Percentiles rank a stretch among this genome's conserved stretches.
Conservation (phyloP, 2,888 invertebrate genomes). For the Pterostichus niger region DNA sequence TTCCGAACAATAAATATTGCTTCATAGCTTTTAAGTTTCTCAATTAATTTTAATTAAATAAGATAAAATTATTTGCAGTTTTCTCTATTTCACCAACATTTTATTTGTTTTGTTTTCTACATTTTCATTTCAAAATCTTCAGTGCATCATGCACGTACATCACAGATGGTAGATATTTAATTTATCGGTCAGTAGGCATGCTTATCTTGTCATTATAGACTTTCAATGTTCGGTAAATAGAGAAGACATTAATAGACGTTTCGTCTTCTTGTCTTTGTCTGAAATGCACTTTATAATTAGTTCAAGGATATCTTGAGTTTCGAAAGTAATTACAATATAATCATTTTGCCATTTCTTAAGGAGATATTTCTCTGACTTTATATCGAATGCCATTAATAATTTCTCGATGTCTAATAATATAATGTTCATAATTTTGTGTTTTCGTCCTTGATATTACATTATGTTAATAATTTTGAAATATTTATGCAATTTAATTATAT, state of each 20-base stretch:
- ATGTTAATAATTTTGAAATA: too few relatives aligned
- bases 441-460: too few relatives aligned
- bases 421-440: too few relatives aligned
- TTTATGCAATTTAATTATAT: too few relatives aligned
- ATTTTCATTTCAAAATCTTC: not conserved
- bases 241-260: not conserved
- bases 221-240: not conserved
- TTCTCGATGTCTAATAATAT: too few relatives aligned
- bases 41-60: not conserved
- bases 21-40: not conserved
- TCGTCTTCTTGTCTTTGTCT: conserved; percentile 10
- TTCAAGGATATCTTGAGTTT: conserved; percentile 41
- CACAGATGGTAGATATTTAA: not conserved
- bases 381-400: too few relatives aligned
- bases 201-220: too few relatives aligned
- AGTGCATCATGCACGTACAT: not conserved
- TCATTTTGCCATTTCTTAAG: conserved; percentile 3
- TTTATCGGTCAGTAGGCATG: not conserved
- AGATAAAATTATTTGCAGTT: not conserved
- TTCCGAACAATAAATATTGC: not conserved
- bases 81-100: conserved; percentile 10
- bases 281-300: conserved; percentile 30
- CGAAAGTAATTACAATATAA: conserved; percentile 39
- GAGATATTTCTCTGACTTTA: too few relatives aligned
- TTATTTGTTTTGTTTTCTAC: not conserved